Conservation (phyloP, 1,140 invertebrate species). For the Phenacoccus solenopsis region DNA sequence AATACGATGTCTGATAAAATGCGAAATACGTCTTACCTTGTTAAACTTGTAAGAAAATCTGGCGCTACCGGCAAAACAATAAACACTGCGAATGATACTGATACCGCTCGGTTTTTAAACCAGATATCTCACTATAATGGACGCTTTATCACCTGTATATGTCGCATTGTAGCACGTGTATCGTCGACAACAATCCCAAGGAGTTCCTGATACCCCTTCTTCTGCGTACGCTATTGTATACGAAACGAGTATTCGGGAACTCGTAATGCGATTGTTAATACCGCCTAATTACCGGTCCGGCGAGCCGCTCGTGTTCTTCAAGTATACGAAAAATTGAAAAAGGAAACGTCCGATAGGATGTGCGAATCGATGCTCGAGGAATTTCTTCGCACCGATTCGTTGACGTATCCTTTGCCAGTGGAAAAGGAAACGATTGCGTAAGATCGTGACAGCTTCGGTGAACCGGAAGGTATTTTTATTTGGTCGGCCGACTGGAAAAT, state of each 20-base stretch:
- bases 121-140: background rate
- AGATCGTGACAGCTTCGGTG: too few species aligned
- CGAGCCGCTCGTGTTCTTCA: background rate
- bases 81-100: constrained; percentile 1
- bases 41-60: background rate
- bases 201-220: background rate
- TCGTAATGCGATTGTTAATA: background rate
- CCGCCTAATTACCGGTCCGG: background rate
- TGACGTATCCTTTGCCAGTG: background rate
- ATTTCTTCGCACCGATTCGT: background rate
- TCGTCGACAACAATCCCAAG: background rate
- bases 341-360: background rate
- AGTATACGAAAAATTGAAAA: background rate
- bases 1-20: background rate
- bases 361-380: too few species aligned
- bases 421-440: too few species aligned
- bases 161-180: background rate
- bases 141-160: constrained; percentile 13
- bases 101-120: background rate
- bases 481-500: too few species aligned
- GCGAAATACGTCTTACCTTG: background rate
- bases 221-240: background rate
- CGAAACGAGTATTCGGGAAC: background rate
- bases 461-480: too few species aligned
- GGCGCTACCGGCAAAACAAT: constrained; percentile 7